phyloP scores from a whole-genome alignment of 2,797 vertebrate species.

The Telmatherina bonti region DNA sequence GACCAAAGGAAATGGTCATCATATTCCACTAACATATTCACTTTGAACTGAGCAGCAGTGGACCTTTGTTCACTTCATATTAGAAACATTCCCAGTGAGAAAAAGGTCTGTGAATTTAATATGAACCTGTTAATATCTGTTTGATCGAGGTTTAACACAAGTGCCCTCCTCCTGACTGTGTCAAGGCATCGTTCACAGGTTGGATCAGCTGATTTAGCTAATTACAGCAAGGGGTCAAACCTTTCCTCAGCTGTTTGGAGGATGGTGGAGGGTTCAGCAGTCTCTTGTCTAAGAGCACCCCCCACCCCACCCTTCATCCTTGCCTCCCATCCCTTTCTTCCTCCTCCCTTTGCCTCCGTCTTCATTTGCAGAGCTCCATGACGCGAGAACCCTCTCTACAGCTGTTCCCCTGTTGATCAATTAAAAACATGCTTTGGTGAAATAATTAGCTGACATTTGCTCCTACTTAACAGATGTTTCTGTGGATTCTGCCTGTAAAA shows the following conservation, averaged over 20 bases:
- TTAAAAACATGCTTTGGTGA: constrained; percentile 84
- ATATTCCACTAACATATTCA: background rate
- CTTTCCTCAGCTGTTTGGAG: constrained; percentile 28
- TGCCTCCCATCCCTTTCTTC: background rate
- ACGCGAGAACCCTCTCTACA: constrained; percentile 71
- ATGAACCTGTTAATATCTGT: constrained; percentile 58
- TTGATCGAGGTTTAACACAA: constrained; percentile 53
- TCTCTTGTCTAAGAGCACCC: constrained; percentile 43
- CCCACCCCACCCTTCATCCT: background rate
- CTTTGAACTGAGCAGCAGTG: constrained; percentile 4
- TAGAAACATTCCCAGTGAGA: background rate
- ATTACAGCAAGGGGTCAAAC: constrained; percentile 64
- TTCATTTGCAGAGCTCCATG: constrained; percentile 60
- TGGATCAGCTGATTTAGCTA: constrained; percentile 47
- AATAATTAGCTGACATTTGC: constrained; percentile 85
- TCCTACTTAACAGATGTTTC: constrained; percentile 84
- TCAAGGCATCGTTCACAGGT: constrained; percentile 50
- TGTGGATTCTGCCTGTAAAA: constrained; percentile 65
- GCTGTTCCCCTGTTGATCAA: constrained; percentile 84
- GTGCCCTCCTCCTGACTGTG: constrained; percentile 38
- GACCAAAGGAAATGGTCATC: background rate
- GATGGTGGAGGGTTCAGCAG: constrained; percentile 38
- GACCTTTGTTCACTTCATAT: constrained; percentile 32
- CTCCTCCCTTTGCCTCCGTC: constrained; percentile 24
- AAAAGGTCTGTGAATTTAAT: constrained; percentile 10